These are phyloP conservation scores for Bolinopsis microptera DNA, from an alignment of 37 sponge, comb jelly and placozoan genomes.

Conservation along the genomic window DNA sequence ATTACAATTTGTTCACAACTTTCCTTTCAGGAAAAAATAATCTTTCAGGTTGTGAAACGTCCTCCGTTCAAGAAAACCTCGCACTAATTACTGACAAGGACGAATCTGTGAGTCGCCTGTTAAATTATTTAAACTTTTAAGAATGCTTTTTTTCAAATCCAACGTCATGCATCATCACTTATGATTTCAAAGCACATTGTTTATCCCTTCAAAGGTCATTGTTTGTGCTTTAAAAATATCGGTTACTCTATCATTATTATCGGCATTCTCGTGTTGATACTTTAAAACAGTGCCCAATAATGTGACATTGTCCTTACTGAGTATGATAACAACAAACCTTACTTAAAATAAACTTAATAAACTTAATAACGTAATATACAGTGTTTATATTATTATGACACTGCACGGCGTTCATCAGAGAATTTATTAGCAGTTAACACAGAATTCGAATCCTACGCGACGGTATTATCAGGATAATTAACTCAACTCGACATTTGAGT, in stretches of 20 bases:
- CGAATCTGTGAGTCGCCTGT: conserved; percentile 21
- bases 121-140: too few species aligned
- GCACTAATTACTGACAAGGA: conserved; percentile 8
- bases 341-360: too few species aligned
- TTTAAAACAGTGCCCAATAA: too few species aligned
- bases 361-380: too few species aligned
- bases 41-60: conserved; percentile 16
- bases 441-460: background rate
- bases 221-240: background rate
- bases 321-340: too few species aligned
- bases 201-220: background rate
- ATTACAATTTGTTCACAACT: background rate
- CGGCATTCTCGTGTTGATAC: background rate
- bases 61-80: background rate
- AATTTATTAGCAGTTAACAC: background rate
- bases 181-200: background rate
- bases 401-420: background rate
- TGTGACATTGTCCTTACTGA: too few species aligned
- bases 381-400: too few species aligned
- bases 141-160: too few species aligned
- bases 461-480: background rate
- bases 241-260: too few species aligned
- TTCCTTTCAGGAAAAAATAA: background rate
- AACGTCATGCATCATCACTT: too few species aligned
- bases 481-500: background rate